Percentiles rank a stretch among this genome's conserved stretches.
phyloP scores from a whole-genome alignment of 2,888 invertebrate species.

The Steinernema hermaphroditum region DNA sequence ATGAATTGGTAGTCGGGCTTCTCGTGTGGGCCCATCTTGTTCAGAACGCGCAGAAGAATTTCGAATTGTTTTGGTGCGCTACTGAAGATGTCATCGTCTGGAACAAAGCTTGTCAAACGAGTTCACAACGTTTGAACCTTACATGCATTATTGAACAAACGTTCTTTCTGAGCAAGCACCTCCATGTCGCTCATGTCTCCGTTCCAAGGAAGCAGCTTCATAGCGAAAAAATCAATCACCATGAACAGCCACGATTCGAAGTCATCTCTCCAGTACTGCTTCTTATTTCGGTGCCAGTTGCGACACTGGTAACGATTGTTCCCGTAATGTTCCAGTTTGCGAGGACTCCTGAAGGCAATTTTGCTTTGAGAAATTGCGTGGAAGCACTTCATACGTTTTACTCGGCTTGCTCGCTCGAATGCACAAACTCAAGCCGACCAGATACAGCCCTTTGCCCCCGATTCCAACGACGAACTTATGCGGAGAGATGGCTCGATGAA shows the following conservation, averaged over 20 bases:
- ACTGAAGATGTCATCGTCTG: neutral
- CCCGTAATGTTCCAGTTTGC: neutral
- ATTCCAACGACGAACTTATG: neutral
- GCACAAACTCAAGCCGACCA: neutral
- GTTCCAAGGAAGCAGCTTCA: neutral
- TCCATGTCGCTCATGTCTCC: neutral
- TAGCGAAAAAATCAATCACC: neutral
- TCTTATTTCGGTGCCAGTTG: neutral
- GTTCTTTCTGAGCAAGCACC: neutral
- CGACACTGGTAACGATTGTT: neutral
- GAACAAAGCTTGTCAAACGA: neutral
- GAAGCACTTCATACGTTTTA: neutral
- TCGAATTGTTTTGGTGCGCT: neutral
- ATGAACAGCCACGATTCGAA: neutral
- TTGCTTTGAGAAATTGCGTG: neutral
- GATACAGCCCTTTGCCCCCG: neutral
- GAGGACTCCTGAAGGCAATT: neutral
- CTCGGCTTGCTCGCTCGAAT: neutral
- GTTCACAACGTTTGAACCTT: neutral
- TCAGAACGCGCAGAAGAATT: neutral
- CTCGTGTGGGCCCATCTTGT: neutral
- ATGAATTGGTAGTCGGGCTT: neutral
- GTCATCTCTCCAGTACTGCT: neutral
- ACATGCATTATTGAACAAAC: neutral
- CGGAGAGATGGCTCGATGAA: neutral